Evolutionary conservation across 2,888 invertebrate genomes (phyloP).

Genomic region (Drosophila stalkeri): DNA sequence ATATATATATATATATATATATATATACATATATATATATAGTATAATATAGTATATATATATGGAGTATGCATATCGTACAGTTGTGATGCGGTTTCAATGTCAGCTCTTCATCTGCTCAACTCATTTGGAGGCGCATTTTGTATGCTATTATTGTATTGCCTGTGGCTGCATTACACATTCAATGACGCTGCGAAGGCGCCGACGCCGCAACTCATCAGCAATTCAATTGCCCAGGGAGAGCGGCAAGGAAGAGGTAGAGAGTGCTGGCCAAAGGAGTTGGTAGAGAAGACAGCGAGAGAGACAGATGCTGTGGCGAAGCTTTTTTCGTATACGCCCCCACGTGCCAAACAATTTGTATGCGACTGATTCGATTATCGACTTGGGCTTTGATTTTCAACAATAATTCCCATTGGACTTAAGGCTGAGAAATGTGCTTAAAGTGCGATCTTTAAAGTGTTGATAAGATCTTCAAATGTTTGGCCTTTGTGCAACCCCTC

Average conservation of each 20-base stretch:
- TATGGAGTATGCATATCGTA: constrained; percentile 18
- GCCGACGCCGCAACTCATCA: constrained; percentile 71
- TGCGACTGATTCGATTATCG: constrained; percentile 62
- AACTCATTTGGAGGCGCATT: constrained; percentile 56
- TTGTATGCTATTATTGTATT: constrained; percentile 72
- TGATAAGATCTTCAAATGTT: constrained; percentile 21
- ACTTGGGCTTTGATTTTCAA: constrained; percentile 46
- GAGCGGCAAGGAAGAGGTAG: neutral
- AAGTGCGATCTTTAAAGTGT: constrained; percentile 43
- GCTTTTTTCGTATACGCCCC: constrained; percentile 23
- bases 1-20: neutral
- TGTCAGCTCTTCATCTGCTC: constrained; percentile 31
- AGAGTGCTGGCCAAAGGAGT: neutral
- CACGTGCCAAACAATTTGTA: constrained; percentile 54
- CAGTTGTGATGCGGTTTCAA: constrained; percentile 33
- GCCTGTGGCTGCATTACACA: constrained; percentile 74
- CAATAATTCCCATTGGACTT: constrained; percentile 30
- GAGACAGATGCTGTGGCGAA: constrained; percentile 12
- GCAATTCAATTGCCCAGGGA: constrained; percentile 76
- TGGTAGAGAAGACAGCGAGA: neutral
- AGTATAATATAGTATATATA: constrained; percentile 9
- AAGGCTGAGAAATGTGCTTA: constrained; percentile 22
- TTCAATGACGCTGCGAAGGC: constrained; percentile 71
- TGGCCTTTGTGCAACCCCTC: neutral
- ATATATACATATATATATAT: constrained; percentile 6